phyloP scores from a whole-genome alignment of 92 coral and sea anemone genomes.

The Bergia sp. region DNA sequence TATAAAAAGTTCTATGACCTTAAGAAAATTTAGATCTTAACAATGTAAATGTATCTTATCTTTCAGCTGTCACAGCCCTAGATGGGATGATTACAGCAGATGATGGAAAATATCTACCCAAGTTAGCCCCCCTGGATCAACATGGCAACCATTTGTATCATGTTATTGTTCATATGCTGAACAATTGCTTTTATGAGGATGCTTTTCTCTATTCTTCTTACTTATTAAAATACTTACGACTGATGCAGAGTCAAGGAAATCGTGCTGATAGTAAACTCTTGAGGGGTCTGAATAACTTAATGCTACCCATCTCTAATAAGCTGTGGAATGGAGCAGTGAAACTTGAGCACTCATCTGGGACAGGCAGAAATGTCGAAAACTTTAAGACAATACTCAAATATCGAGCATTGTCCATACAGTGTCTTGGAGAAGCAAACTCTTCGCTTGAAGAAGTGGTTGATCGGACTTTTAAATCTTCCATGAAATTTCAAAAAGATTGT shows the following conservation, averaged over 20 bases:
- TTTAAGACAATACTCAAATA: constrained; percentile 53
- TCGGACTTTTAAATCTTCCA: constrained; percentile 60
- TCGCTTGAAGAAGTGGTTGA: constrained; percentile 66
- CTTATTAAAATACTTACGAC: constrained; percentile 64
- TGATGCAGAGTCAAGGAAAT: constrained; percentile 56
- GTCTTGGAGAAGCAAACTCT: constrained; percentile 61
- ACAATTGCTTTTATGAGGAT: constrained; percentile 52
- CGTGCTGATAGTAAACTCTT: constrained; percentile 40
- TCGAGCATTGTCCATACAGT: constrained; percentile 58
- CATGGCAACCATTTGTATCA: constrained; percentile 68
- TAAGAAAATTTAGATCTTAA: background rate
- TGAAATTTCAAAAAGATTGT: constrained; percentile 78
- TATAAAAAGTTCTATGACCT: too few relatives aligned
- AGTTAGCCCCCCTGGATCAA: constrained; percentile 69
- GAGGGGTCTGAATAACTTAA: constrained; percentile 61
- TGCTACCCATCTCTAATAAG: constrained; percentile 57
- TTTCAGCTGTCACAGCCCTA: constrained; percentile 59
- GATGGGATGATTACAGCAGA: constrained; percentile 54
- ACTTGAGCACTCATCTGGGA: constrained; percentile 52
- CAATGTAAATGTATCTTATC: background rate
- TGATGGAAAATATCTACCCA: constrained; percentile 65
- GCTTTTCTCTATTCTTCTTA: constrained; percentile 64
- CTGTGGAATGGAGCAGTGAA: constrained; percentile 73
- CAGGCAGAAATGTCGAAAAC: constrained; percentile 30
- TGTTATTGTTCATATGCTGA: constrained; percentile 64